A percentile compares a stretch with the other conserved stretches of the same genome.
Evolutionary conservation across 2,113 vertebrate species (phyloP).

Genomic region (Madoqua kirkii): DNA sequence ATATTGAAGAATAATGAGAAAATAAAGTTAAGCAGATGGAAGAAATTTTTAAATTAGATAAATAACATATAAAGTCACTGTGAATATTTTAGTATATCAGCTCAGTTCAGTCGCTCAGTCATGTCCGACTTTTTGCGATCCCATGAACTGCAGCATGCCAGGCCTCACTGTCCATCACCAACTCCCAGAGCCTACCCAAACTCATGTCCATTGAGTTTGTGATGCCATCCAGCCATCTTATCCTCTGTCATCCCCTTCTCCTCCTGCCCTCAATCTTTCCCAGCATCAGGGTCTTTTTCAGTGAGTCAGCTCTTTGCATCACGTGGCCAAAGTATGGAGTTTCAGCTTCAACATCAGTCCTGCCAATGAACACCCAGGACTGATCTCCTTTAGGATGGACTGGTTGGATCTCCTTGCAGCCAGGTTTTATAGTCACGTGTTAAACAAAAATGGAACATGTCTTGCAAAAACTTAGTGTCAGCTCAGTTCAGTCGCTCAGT

Average conservation of each 20-base stretch:
- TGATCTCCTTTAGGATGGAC: not conserved
- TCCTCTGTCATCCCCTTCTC: not conserved
- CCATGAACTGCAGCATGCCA: not conserved
- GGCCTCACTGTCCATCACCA: not conserved
- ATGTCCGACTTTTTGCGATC: not conserved
- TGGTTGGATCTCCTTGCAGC: not conserved
- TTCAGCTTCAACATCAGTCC: not conserved
- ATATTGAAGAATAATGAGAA: not conserved
- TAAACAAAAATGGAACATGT: not conserved
- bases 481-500: not conserved
- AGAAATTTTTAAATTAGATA: slow-evolving; percentile 27
- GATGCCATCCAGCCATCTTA: not conserved
- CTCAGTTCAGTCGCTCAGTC: not conserved
- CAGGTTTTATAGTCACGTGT: not conserved
- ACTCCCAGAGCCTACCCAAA: not conserved
- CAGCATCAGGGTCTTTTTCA: not conserved
- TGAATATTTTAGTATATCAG: not conserved
- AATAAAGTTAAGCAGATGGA: not conserved
- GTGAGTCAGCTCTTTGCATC: not conserved
- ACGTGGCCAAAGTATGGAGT: not conserved
- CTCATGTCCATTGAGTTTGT: not conserved
- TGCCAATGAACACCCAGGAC: not conserved
- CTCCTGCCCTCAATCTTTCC: not conserved
- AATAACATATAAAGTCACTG: not conserved
- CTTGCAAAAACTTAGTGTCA: not conserved